These are phyloP conservation scores for Lumbricus terrestris DNA, from an alignment of 2,888 invertebrate species.

Conservation along the genomic window DNA sequence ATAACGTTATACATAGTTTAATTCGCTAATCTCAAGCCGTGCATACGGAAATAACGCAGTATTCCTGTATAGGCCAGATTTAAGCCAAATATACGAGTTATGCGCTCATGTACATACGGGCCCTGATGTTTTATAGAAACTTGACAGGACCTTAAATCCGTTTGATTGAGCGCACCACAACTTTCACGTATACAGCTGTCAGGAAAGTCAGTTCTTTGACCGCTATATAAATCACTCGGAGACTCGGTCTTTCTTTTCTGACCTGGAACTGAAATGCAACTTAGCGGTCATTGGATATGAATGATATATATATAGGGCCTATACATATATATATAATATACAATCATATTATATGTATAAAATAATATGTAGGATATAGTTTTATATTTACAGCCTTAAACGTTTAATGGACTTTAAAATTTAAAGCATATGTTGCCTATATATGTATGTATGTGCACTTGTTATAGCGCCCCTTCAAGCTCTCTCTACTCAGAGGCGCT, in stretches of 20 bases:
- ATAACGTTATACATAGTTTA: no score
- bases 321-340: neutral
- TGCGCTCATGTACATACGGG: no score
- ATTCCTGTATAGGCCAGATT: no score
- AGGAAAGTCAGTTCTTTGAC: neutral
- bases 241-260: neutral
- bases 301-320: neutral
- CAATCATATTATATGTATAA: no score
- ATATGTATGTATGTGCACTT: no score
- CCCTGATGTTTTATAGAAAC: neutral
- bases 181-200: slow-evolving; percentile 3
- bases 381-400: no score
- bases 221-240: neutral
- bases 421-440: no score
- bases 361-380: neutral
- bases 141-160: neutral
- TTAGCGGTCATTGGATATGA: neutral
- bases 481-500: no score
- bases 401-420: neutral
- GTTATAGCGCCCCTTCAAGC: no score
- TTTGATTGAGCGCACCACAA: neutral
- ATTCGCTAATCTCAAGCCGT: no score
- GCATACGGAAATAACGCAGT: no score
- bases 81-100: no score
- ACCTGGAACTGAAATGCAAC: neutral